Evolutionary conservation across 2,113 vertebrate species (phyloP), one percentile per base, ranked within the genome.

Genomic region (Rynchops niger): DNA sequence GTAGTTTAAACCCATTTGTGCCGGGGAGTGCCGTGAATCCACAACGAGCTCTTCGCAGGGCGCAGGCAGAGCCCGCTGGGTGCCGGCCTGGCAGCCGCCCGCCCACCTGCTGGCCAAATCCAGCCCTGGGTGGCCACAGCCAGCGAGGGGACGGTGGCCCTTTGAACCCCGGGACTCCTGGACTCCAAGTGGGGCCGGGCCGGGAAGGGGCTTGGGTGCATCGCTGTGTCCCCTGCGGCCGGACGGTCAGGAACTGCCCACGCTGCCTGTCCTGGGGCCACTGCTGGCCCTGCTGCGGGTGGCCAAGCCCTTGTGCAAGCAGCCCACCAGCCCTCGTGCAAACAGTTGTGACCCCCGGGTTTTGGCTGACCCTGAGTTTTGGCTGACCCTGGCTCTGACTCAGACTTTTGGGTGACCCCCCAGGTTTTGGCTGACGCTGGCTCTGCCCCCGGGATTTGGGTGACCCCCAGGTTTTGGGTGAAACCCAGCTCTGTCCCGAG

Each of bases 1-100:
- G 97, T 72, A 79, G 96, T 97, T 97, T 97, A 97, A 97, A 94
- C 95, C 95, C 96, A 95, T 97, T 96, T 95, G 96, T 38, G 94
- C 80, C 72, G 92, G 94, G 70, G 85, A 95, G 95, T 95, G 94
- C 96, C 22, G 34, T 59, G 96, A 95, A 97, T 97, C 91, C 88
- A 59, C 97, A 97, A 97, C 93, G 90, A 97, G 96, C 88, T 87
- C 25, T 8, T 13, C 5, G 63, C 70, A 14, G 32, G 26, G 90
- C 84, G 4, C 26, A 74, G 63, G 70, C 86, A 27, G 38, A 12
- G 58, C 63, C 5, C 12, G 3, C 9, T 9, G 69, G 56, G 50
- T 13, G 36, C 59, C 20, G 6, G 32, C 53, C 70, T 7, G 34
- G 50, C 59, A 13, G 22, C 76, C 38, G 43, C 80, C 74, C 6